phyloP scores from a whole-genome alignment of 2,113 vertebrate species.

The Labeo catla region DNA sequence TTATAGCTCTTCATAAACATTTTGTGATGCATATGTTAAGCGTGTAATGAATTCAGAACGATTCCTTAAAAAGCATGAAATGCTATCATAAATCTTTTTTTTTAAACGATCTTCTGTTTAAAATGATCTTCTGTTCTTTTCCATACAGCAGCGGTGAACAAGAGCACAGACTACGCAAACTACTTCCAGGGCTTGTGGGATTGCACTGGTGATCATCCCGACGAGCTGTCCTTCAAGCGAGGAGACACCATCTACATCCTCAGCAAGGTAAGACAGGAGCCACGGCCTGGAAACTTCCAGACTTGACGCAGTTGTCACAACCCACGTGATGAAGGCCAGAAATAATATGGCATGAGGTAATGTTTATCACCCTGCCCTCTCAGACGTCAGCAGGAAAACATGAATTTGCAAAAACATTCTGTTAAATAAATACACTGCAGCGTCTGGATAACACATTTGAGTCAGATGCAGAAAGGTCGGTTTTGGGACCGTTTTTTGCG shows the following conservation, averaged over 20 bases:
- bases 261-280: conserved; percentile 86
- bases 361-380: neutral
- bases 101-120: neutral
- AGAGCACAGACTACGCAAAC: conserved; percentile 89
- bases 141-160: conserved; percentile 70
- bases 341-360: conserved; percentile 17
- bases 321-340: neutral
- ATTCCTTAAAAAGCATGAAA: neutral
- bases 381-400: conserved; percentile 10
- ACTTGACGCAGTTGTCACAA: neutral
- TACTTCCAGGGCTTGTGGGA: conserved; percentile 96
- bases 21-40: neutral
- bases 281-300: conserved; percentile 12
- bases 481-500: conserved; percentile 24
- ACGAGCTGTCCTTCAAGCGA: conserved; percentile 93
- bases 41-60: neutral
- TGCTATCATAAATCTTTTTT: no score
- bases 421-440: neutral
- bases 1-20: neutral
- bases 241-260: conserved; percentile 95
- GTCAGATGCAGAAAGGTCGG: neutral
- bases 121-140: neutral
- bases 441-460: neutral
- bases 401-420: neutral
- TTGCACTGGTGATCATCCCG: conserved; percentile 82